Evolutionary conservation across 2,888 invertebrate species (phyloP), one percentile per base, ranked within the genome.

Genomic region (Vanessa cardui): DNA sequence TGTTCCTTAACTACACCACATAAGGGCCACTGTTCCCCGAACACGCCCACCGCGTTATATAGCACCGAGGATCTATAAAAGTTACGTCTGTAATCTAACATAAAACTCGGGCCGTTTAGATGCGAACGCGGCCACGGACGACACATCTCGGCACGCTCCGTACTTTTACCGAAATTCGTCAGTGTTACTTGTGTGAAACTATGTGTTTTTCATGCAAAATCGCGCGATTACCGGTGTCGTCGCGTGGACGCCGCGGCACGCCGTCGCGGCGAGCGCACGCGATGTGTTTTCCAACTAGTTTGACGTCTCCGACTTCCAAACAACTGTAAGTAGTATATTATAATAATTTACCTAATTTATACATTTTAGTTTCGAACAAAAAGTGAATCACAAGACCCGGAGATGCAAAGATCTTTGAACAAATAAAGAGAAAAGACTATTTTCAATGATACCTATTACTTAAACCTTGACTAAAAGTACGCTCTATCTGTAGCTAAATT

Each of bases 11-110:
- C 73, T 73, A 79, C 73, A 80, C 76, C 75, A 76, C 80, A 77
- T 81, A 92, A 86, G 82, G 88, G 82, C 84, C 81, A 89, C 78
- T 84, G 83, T 91, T 83, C 87, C 83, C 80, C 85, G 85, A 81
- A 84, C 83, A 80, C 85, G 83, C 85, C 89, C 89, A 88, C 90
- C 90, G 88, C 91, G 92, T 92, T 92, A 92, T 92, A 92, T 92
- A 92, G 92, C 92, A 92, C 92, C 90, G 92, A 92, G 92, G 92
- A 92, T 92, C 92, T 92, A 92, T 92, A 92, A 92, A 92, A 92
- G 92, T 92, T 92, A 92, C 92, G 92, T 92, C 92, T 92, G 92
- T 92, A 92, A 92, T 92, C 92, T 92, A 92, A 92, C 92, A 92
- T 92, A 92, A 92, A 92, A 92, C 91, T 92, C 92, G 90, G 92